These are phyloP conservation scores for Delichon dasypus DNA, from an alignment of 2,797 vertebrate genomes.

Conservation along the genomic window DNA sequence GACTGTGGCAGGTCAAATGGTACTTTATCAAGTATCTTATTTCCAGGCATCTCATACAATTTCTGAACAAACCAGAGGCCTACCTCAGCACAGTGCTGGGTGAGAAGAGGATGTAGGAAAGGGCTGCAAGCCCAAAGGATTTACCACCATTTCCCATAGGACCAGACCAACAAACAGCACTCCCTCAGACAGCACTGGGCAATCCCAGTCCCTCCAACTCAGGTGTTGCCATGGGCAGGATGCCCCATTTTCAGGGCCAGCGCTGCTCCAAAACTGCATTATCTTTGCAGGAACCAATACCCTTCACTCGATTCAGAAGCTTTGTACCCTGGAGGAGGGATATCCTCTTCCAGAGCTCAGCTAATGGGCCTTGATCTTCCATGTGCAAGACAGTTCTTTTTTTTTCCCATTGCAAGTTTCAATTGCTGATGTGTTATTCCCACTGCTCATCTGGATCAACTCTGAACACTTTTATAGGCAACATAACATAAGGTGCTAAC, in stretches of 20 bases:
- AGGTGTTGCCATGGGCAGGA: neutral
- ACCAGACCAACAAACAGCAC: neutral
- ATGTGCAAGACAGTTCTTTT: neutral
- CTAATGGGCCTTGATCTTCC: neutral
- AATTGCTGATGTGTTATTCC: neutral
- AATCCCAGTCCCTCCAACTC: neutral
- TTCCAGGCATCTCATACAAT: neutral
- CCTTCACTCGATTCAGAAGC: neutral
- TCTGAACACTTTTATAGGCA: constrained; percentile 4
- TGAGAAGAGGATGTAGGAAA: neutral
- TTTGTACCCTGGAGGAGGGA: constrained; percentile 19
- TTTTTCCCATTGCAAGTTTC: neutral
- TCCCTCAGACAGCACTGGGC: fast-evolving
- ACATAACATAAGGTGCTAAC: neutral
- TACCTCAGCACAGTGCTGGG: neutral
- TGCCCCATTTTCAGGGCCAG: neutral
- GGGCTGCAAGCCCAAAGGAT: neutral
- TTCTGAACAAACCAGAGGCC: neutral
- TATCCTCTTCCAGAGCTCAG: neutral
- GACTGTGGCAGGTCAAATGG: neutral
- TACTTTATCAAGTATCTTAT: neutral
- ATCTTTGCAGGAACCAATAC: neutral
- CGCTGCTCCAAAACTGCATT: neutral
- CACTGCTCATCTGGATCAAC: neutral
- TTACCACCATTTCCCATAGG: neutral